Evolutionary conservation across 2,888 invertebrate genomes (phyloP).

Genomic region (Amblyteles armatorius): DNA sequence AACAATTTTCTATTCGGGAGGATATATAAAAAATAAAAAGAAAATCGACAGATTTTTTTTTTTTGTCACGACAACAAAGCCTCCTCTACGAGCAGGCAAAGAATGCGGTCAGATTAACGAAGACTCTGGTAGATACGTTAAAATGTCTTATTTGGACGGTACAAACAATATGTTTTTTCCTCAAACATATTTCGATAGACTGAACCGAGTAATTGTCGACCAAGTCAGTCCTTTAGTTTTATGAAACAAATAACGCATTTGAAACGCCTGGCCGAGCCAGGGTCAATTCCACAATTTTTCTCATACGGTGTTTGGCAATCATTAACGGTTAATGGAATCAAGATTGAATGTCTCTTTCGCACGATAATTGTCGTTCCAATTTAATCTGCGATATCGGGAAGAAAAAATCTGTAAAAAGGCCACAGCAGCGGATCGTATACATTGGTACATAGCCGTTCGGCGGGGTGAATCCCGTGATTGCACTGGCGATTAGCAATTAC

Average conservation of each 20-base stretch:
- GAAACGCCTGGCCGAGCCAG: not conserved
- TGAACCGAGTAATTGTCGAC: not conserved
- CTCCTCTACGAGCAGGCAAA: not conserved
- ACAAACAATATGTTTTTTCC: not conserved
- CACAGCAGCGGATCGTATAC: not conserved
- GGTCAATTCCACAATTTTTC: not conserved
- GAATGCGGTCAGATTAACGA: not conserved
- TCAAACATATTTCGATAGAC: not conserved
- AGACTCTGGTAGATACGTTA: not conserved
- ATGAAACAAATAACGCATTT: not conserved
- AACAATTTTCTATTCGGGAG: constrained; percentile 14
- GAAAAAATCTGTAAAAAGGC: not conserved
- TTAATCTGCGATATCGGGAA: not conserved
- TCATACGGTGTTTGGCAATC: not conserved
- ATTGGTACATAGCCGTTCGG: not conserved
- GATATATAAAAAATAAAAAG: not conserved
- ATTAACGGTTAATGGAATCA: constrained; percentile 7
- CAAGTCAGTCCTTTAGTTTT: not conserved
- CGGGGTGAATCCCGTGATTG: constrained; percentile 35
- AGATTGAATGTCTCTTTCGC: not conserved
- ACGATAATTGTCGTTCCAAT: not conserved
- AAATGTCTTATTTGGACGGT: not conserved
- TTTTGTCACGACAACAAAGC: not conserved
- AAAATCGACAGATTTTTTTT: not conserved
- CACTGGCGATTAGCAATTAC: constrained; percentile 43